phyloP scores from a whole-genome alignment of 2,888 invertebrate species.

The Adelognathus sp. region DNA sequence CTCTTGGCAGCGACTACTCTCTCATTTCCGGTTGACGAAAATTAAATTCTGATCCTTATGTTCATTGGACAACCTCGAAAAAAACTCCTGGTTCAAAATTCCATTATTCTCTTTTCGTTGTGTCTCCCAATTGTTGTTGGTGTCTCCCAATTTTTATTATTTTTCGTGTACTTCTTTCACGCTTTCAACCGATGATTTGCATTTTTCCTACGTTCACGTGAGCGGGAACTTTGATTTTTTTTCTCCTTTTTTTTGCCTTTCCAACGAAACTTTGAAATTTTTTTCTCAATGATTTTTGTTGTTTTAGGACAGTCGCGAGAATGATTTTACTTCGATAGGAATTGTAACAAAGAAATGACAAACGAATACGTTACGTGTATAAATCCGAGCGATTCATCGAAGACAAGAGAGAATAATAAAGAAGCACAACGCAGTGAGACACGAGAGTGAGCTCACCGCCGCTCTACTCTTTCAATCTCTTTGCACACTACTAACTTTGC shows the following conservation, averaged over 20 bases:
- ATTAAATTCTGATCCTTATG: background rate
- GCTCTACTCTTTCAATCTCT: constrained; percentile 65
- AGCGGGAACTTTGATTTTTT: too few species aligned
- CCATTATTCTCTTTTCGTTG: too few species aligned
- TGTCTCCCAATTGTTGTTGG: too few species aligned
- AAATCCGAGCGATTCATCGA: background rate
- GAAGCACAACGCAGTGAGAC: constrained; percentile 9
- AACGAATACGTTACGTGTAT: background rate
- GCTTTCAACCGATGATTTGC: too few species aligned
- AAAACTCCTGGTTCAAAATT: too few species aligned
- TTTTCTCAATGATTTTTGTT: background rate
- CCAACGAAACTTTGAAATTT: background rate
- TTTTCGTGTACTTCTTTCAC: too few species aligned
- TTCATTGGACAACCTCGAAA: too few species aligned
- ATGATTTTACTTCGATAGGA: background rate
- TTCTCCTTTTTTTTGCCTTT: background rate
- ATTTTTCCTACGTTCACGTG: too few species aligned
- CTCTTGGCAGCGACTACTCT: constrained; percentile 10
- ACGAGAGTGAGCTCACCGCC: constrained; percentile 19
- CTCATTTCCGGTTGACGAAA: constrained; percentile 37
- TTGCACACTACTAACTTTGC: constrained; percentile 30
- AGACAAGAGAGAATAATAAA: constrained; percentile 1
- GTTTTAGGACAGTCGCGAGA: constrained; percentile 24
- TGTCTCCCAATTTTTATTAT: too few species aligned
- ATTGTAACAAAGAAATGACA: background rate